Evolutionary conservation across 2,113 vertebrate genomes (phyloP).

Genomic region (Dunckerocampus dactyliophorus): DNA sequence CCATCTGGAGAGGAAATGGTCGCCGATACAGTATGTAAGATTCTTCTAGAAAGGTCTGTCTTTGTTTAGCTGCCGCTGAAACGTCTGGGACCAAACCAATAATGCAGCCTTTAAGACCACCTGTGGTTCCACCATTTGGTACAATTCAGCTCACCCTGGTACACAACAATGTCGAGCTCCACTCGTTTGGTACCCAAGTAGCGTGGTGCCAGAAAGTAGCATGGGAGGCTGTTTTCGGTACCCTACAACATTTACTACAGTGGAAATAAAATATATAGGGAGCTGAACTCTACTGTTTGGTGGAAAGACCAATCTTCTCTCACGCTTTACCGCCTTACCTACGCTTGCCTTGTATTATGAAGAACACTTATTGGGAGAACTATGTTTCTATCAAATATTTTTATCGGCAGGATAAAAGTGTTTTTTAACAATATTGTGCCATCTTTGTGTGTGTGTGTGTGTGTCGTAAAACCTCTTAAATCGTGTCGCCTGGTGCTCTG

Average conservation of each 20-base stretch:
- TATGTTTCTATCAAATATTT: constrained; percentile 36
- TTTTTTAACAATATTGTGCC: constrained; percentile 49
- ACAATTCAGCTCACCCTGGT: neutral
- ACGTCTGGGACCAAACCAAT: constrained; percentile 15
- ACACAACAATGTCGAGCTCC: too few relatives aligned
- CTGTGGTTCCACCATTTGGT: neutral
- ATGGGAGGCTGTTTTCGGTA: neutral
- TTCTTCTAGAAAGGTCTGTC: neutral
- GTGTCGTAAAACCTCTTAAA: constrained; percentile 24
- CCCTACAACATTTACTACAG: too few relatives aligned
- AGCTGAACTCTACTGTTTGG: neutral
- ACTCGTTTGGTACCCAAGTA: too few relatives aligned
- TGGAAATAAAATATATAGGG: too few relatives aligned
- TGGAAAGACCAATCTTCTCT: neutral
- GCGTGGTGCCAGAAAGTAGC: too few relatives aligned
- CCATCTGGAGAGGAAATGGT: neutral
- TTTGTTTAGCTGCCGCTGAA: constrained; percentile 6
- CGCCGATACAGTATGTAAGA: neutral
- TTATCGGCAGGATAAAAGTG: constrained; percentile 38
- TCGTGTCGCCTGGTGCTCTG: constrained; percentile 48
- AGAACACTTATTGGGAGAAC: constrained; percentile 28
- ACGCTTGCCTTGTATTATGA: constrained; percentile 47
- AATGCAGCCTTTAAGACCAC: constrained; percentile 10
- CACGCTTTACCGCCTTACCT: constrained; percentile 58
- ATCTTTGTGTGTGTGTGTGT: constrained; percentile 41